phyloP scores from a whole-genome alignment of 2,113 vertebrate genomes.

The Phyllostomus discolor region DNA sequence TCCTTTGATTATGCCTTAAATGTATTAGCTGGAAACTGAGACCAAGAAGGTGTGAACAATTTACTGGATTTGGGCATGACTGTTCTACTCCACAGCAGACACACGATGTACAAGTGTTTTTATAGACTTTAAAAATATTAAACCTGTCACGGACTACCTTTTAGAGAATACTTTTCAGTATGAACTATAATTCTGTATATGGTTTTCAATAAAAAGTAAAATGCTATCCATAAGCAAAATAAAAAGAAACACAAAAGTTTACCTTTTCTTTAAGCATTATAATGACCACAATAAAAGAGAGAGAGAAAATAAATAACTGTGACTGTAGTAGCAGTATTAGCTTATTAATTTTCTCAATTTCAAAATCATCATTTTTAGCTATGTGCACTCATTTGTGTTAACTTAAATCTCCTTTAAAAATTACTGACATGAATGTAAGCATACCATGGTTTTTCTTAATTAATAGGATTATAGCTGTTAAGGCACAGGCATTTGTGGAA shows the following conservation, averaged over 20 bases:
- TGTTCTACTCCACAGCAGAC: neutral
- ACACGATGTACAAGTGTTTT: neutral
- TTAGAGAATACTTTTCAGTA: neutral
- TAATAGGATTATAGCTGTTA: neutral
- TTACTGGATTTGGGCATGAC: neutral
- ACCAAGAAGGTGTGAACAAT: neutral
- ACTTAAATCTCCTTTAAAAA: neutral
- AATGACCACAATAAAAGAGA: neutral
- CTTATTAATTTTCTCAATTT: neutral
- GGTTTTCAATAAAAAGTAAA: neutral
- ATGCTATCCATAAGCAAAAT: neutral
- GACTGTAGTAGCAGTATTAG: neutral
- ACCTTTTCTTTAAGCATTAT: neutral
- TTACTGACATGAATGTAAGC: neutral
- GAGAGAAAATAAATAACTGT: neutral
- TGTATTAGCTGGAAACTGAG: neutral
- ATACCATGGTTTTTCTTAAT: neutral
- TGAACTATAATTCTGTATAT: neutral
- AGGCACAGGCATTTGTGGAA: neutral
- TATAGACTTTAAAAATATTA: neutral
- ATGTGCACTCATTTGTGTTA: neutral
- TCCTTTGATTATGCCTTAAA: neutral
- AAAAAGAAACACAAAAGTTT: neutral
- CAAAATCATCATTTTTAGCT: neutral
- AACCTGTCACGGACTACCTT: neutral